Conservation (phyloP, 1,140 invertebrate species). For the Vollenhovia emeryi region DNA sequence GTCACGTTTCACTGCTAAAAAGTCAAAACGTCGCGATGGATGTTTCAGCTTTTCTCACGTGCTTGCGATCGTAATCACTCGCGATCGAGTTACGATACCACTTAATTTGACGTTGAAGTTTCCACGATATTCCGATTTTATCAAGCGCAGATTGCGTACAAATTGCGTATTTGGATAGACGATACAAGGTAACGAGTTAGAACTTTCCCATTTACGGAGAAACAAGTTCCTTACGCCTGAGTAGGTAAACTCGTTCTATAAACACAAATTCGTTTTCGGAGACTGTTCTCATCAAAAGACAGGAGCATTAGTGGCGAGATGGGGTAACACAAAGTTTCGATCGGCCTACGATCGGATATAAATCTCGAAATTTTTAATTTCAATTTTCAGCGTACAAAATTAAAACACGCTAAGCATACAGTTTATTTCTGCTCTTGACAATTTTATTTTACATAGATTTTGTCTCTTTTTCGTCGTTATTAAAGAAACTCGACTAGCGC, state of each 20-base stretch:
- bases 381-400: background rate
- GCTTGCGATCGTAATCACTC: background rate
- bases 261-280: slow-evolving; percentile 1
- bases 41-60: background rate
- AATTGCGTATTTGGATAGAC: background rate
- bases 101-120: background rate
- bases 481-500: background rate
- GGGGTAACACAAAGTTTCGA: background rate
- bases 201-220: slow-evolving; percentile 17
- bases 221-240: background rate
- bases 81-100: background rate
- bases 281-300: too few relatives aligned
- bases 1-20: background rate
- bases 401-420: background rate
- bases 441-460: slow-evolving; percentile 4
- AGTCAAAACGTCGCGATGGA: background rate
- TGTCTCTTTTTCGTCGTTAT: background rate
- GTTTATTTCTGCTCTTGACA: background rate
- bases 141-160: background rate
- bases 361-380: background rate
- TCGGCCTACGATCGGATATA: background rate
- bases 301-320: background rate
- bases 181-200: slow-evolving; percentile 1
- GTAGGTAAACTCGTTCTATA: background rate
- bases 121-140: background rate